Conservation (phyloP, 1,140 invertebrate species). For the Monomorium pharaonis region DNA sequence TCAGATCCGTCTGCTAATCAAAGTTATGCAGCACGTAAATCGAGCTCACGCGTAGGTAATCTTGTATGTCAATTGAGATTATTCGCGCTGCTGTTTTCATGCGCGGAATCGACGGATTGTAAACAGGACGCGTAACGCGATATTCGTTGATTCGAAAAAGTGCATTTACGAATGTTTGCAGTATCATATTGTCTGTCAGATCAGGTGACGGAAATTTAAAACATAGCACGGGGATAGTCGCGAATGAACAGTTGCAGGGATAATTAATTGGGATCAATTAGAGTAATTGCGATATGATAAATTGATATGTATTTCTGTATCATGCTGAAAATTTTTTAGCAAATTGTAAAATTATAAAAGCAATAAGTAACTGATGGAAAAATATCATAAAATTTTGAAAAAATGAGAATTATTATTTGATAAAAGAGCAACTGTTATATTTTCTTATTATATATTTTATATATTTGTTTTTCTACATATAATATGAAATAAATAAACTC, state of each 20-base stretch:
- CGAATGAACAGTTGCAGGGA: not conserved
- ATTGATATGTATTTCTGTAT: not conserved
- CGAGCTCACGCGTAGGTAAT: not conserved
- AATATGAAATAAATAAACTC: not conserved
- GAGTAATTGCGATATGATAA: not conserved
- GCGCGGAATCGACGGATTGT: not conserved
- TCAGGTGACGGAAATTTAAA: not conserved
- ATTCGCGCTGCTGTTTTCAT: constrained; percentile 15
- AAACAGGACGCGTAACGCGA: constrained; percentile 1
- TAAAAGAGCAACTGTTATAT: not conserved
- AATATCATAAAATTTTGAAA: not conserved
- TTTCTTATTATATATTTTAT: not conserved
- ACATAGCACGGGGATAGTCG: not conserved
- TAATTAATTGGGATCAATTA: constrained; percentile 33
- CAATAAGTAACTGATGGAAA: not conserved
- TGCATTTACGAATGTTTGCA: constrained; percentile 16
- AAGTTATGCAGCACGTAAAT: constrained; percentile 1
- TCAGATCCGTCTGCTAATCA: not conserved
- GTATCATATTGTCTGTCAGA: constrained; percentile 16
- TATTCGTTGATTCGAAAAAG: constrained; percentile 28
- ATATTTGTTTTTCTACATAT: not conserved
- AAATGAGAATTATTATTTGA: not conserved
- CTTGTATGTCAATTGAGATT: constrained; percentile 34
- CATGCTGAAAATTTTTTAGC: not conserved
- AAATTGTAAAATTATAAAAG: not conserved